These are phyloP conservation scores for Rhagonycha lutea DNA, from an alignment of 2,888 invertebrate species.

Conservation along the genomic window DNA sequence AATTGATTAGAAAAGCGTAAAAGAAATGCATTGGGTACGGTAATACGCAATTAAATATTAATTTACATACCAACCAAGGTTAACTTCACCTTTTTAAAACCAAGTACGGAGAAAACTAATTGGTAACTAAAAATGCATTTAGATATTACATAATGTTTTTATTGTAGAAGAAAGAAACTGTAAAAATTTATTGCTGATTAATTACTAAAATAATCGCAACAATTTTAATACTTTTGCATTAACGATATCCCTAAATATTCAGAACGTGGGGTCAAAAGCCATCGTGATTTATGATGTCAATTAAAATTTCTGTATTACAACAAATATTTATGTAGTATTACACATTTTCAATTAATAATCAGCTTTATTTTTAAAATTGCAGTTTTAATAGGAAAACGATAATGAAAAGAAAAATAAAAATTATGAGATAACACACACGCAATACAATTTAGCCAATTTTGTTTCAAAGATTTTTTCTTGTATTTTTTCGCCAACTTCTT, in stretches of 20 bases:
- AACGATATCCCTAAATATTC: not conserved
- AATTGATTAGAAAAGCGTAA: not conserved
- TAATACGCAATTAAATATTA: not conserved
- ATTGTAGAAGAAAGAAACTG: not conserved
- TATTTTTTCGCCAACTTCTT: too few species aligned
- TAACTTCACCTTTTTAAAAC: not conserved
- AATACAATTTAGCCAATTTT: too few species aligned
- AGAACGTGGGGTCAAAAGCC: conserved; percentile 4
- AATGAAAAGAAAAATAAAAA: not conserved
- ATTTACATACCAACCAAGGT: not conserved
- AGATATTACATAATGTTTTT: not conserved
- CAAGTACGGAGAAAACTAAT: not conserved
- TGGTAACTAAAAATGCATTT: not conserved
- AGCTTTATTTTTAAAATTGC: not conserved
- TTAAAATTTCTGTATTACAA: not conserved
- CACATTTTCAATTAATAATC: not conserved
- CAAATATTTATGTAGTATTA: not conserved
- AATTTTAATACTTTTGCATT: not conserved
- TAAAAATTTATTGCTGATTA: not conserved
- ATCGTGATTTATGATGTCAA: conserved; percentile 8
- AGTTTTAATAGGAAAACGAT: not conserved
- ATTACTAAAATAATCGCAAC: not conserved
- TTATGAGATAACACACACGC: not conserved
- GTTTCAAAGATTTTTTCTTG: too few species aligned
- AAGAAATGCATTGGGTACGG: not conserved